Conservation (phyloP, 2,888 invertebrate species). For the Drosophila mulleri region DNA sequence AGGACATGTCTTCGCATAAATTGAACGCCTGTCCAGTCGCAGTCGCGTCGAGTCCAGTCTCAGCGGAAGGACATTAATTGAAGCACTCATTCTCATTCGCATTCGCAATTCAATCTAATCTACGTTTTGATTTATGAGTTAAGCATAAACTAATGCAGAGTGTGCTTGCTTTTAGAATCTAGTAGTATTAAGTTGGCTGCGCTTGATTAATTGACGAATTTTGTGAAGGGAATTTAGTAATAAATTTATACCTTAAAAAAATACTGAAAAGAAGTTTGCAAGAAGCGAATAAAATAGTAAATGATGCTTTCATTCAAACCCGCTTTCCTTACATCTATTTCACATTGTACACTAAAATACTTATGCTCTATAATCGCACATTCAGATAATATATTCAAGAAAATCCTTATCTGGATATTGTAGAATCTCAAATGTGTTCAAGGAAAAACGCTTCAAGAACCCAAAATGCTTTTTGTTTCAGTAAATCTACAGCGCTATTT, state of each 20-base stretch:
- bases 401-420: too few relatives aligned
- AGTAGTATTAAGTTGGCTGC: neutral
- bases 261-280: neutral
- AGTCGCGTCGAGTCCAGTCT: constrained; percentile 19
- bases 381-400: too few relatives aligned
- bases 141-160: constrained; percentile 11
- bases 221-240: neutral
- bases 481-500: too few relatives aligned
- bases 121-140: constrained; percentile 23
- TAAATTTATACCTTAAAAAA: neutral
- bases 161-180: constrained; percentile 7
- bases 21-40: constrained; percentile 51
- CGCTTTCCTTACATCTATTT: too few relatives aligned
- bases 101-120: constrained; percentile 30
- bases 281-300: too few relatives aligned
- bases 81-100: constrained; percentile 23
- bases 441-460: too few relatives aligned
- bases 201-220: neutral
- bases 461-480: too few relatives aligned
- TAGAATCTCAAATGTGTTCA: too few relatives aligned
- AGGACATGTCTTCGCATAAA: constrained; percentile 80
- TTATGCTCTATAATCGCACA: too few relatives aligned
- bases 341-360: too few relatives aligned
- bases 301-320: too few relatives aligned
- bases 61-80: constrained; percentile 77